Percentiles rank a stretch among this genome's conserved stretches.
phyloP scores from a whole-genome alignment of 2,797 vertebrate genomes.

The Myotis pilosus region DNA sequence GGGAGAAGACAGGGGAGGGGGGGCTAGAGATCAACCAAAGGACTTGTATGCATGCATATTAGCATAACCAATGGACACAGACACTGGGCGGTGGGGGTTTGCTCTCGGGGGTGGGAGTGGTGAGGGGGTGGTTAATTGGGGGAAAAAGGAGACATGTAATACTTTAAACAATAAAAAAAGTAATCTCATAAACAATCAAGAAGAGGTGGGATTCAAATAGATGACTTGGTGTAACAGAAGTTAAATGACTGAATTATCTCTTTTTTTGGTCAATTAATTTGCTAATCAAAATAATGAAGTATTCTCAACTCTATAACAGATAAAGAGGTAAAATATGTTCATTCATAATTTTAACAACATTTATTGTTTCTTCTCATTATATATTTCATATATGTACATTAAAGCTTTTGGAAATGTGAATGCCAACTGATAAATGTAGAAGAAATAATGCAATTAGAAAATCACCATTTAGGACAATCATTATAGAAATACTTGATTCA shows the following conservation, averaged over 20 bases:
- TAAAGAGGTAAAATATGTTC: not conserved
- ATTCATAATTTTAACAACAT: not conserved
- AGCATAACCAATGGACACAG: too few relatives aligned
- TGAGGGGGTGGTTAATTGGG: too few relatives aligned
- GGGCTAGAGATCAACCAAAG: too few relatives aligned
- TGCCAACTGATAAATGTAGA: not conserved
- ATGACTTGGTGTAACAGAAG: not conserved
- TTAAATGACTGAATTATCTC: not conserved
- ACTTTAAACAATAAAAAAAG: too few relatives aligned
- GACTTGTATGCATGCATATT: too few relatives aligned
- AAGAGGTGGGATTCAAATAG: not conserved
- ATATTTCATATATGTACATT: not conserved
- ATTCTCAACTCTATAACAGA: not conserved
- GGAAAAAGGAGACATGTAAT: too few relatives aligned
- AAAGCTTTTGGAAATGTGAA: not conserved
- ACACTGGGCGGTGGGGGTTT: too few relatives aligned
- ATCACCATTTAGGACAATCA: not conserved
- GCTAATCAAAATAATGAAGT: not conserved
- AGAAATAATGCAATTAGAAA: not conserved
- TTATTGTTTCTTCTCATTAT: not conserved
- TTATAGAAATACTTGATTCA: not conserved
- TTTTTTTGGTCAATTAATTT: not conserved
- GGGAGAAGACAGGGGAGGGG: too few relatives aligned
- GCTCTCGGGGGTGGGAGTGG: too few relatives aligned
- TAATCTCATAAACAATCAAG: not conserved